Evolutionary conservation across 2,113 vertebrate genomes (phyloP), one percentile per base, ranked within the genome.

Genomic region (Pelecanus crispus): DNA sequence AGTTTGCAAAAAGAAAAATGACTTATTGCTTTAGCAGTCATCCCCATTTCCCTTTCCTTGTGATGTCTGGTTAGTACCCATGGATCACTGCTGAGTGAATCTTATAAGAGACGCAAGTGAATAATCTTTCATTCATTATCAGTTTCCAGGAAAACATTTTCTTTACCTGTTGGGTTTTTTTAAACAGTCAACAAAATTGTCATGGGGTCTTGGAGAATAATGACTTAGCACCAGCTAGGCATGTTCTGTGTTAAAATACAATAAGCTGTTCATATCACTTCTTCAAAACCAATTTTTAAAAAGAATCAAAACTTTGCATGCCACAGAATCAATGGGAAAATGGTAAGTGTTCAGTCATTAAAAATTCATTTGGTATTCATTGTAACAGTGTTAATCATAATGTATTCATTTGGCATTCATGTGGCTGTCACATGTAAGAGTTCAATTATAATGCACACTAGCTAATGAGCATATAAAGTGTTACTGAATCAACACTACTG

Each of bases 401-500:
- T 71, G 36, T 36, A 95, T 94, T 96, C 95, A 88, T 95, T 83
- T 95, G 81, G 58, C 88, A 86, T 73, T 90, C 77, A 45, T 80
- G 47, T 75, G 92, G 42, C 87, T 96, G 93, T 87, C 96, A 95
- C 87, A 92, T 14, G 71, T 92, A 86, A 61, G 67, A 91, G 88
- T 88, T 95, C 82, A 84, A 88, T 96, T 97, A 90, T 70, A 95
- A 92, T 53, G 85, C 75, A 84, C 63, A 55, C 72, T 61, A 95
- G 85, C 80, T 97, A 97, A 97, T 96, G 93, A 95, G 94, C 85
- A 85, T 12, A 92, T 66, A 89, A 79, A 95, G 49, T 70, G 66
- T 66, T 91, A 89, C 96, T 96, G 93, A 96, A 97, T 87, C 96
- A 94, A 97, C 62, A 93, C 84, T 62, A 85, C 73, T 62, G 32